These are phyloP conservation scores for Araneus ventricosus DNA, from an alignment of 1,140 invertebrate genomes.

Conservation along the genomic window DNA sequence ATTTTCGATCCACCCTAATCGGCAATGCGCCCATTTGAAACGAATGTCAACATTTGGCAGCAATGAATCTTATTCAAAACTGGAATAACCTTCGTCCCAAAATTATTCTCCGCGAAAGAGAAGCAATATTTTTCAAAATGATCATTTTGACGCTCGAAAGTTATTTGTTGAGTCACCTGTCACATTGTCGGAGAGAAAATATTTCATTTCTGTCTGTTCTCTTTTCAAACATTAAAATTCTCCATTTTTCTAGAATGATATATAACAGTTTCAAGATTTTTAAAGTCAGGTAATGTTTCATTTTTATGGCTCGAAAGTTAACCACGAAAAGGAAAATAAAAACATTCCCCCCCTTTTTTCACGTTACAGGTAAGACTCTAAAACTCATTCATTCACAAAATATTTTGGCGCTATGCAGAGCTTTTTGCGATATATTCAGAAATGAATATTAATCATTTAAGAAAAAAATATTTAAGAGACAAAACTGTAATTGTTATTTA, in stretches of 20 bases:
- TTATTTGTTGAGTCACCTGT: constrained; percentile 11
- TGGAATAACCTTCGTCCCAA: neutral
- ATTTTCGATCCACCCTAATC: no score
- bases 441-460: no score
- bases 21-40: no score
- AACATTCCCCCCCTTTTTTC: no score
- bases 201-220: neutral
- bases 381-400: no score
- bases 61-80: neutral
- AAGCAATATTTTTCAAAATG: neutral
- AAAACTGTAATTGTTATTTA: no score
- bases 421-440: no score
- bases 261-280: neutral
- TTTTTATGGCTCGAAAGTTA: neutral
- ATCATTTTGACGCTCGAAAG: neutral
- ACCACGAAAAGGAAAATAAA: no score
- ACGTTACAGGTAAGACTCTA: no score
- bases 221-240: neutral
- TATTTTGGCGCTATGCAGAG: no score
- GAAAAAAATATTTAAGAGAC: no score
- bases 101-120: neutral
- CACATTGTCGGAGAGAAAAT: neutral
- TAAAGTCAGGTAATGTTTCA: neutral
- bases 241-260: neutral
- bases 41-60: neutral